Evolutionary conservation across 2,888 invertebrate species (phyloP), one percentile per base, ranked within the genome.

Genomic region (Ariolimax columbianus): DNA sequence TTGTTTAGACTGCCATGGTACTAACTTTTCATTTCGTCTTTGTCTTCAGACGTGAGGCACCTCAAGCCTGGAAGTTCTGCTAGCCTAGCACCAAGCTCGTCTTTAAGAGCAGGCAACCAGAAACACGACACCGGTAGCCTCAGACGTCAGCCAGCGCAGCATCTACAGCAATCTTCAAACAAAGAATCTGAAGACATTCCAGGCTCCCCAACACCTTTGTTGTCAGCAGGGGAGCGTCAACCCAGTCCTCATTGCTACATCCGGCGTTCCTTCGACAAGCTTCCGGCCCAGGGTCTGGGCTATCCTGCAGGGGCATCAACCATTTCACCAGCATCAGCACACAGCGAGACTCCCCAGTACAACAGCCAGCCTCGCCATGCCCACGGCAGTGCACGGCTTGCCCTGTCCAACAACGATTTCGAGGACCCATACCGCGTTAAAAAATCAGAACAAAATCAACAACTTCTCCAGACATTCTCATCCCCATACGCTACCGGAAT

Each of bases 231-330:
- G 19, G 43, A 66, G 11, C 59, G 72, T 14, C 26, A 51, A 36
- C 6, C 33, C 17, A 59, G 75, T 7, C 78, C 72, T 33, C 82
- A 84, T 84, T 80, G 81, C 86, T 86, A 83, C 82, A 72, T 77
- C 51, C 77, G 84, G 40, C 77, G 86, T 1, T 87, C 87, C 36
- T 70, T 82, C 40, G 87, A 87, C 47, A 80, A 83, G 33, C 86
- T 87, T 36, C 86, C 87, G n/a, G 75, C 79, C 30, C 78, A 77
- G 11, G 84, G 84, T 7, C 51, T 82, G 38, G 87, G 87, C 17
- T 87, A 87, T 77, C 82, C 86, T 1, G 77, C 86, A 30, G 87
- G 87, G 14, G 82, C 83, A 0, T 83, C 84, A 40, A 59, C 51
- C 17, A 81, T 77, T 63, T 70, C 82, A 38, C 79, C 86, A 43